Percentiles rank a stretch among this genome's conserved stretches.
phyloP scores from a whole-genome alignment of 2,888 invertebrate species.

The Chaetoderma sp. region DNA sequence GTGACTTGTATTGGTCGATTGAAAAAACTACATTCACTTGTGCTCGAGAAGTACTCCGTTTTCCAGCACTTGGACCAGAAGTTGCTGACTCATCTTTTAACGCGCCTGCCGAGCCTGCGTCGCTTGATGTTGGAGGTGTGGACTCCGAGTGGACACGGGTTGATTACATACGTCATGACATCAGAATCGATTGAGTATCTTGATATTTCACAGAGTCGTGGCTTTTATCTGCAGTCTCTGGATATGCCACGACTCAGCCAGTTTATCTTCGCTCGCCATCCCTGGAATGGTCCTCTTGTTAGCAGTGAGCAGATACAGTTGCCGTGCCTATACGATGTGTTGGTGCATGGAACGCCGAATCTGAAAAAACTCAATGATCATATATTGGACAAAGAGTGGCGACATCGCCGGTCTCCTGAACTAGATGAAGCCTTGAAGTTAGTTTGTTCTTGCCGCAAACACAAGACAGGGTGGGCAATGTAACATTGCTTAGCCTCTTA shows the following conservation, averaged over 20 bases:
- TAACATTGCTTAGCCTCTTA: conserved; percentile 7
- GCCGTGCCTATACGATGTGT: conserved; percentile 60
- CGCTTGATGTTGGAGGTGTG: conserved; percentile 64
- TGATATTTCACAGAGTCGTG: conserved; percentile 65
- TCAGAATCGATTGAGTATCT: conserved; percentile 58
- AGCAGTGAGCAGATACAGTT: conserved; percentile 48
- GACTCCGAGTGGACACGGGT: conserved; percentile 61
- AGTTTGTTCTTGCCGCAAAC: conserved; percentile 58
- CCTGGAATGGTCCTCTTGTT: conserved; percentile 60
- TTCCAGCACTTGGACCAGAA: conserved; percentile 57
- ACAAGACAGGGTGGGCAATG: conserved; percentile 57
- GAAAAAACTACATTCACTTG: conserved; percentile 52
- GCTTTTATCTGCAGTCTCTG: conserved; percentile 58
- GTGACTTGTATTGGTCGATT: conserved; percentile 56
- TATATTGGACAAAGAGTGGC: conserved; percentile 52
- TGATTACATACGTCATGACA: conserved; percentile 50
- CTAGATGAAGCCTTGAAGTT: conserved; percentile 57
- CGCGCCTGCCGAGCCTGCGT: conserved; percentile 45
- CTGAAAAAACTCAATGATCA: conserved; percentile 61
- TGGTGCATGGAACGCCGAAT: conserved; percentile 56
- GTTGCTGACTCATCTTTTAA: conserved; percentile 49
- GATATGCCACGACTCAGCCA: conserved; percentile 53
- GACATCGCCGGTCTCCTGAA: conserved; percentile 40
- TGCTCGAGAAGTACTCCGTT: conserved; percentile 62
- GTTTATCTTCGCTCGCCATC: conserved; percentile 58